These are phyloP conservation scores for Mizuhopecten yessoensis DNA, from an alignment of 1,140 invertebrate genomes.

Conservation along the genomic window DNA sequence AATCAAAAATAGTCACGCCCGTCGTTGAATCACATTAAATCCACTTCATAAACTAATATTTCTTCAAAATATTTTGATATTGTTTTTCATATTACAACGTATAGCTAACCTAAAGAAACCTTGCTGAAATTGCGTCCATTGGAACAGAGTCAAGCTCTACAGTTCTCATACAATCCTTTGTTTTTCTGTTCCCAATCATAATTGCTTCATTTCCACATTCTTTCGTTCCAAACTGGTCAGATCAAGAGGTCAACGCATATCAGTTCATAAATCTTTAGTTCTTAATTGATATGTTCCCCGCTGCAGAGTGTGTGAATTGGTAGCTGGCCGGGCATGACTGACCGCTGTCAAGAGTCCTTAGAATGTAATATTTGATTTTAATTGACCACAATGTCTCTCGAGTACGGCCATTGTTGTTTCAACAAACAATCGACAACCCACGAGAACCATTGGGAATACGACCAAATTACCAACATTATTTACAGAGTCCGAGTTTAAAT, in stretches of 20 bases:
- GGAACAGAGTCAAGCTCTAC: too few relatives aligned
- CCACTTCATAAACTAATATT: too few relatives aligned
- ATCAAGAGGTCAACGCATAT: background rate
- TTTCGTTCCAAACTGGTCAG: background rate
- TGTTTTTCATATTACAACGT: too few relatives aligned
- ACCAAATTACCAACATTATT: slow-evolving; percentile 18
- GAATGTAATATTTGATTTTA: background rate
- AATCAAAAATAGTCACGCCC: too few relatives aligned
- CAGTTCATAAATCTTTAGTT: slow-evolving; percentile 10
- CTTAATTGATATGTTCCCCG: slow-evolving; percentile 20
- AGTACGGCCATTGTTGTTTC: slow-evolving; percentile 8
- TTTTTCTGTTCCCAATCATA: too few relatives aligned
- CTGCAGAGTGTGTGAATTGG: slow-evolving; percentile 1
- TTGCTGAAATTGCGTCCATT: too few relatives aligned
- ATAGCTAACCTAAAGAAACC: too few relatives aligned
- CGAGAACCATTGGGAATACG: background rate
- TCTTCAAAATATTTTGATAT: too few relatives aligned
- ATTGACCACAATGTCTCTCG: slow-evolving; percentile 25
- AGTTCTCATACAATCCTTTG: too few relatives aligned
- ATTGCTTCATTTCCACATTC: background rate
- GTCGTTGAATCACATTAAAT: too few relatives aligned
- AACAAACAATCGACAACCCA: background rate
- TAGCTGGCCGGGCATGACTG: background rate
- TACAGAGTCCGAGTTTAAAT: slow-evolving; percentile 6
- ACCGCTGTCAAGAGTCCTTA: background rate